phyloP scores from a whole-genome alignment of 2,797 vertebrate genomes.

The Coluber constrictor region DNA sequence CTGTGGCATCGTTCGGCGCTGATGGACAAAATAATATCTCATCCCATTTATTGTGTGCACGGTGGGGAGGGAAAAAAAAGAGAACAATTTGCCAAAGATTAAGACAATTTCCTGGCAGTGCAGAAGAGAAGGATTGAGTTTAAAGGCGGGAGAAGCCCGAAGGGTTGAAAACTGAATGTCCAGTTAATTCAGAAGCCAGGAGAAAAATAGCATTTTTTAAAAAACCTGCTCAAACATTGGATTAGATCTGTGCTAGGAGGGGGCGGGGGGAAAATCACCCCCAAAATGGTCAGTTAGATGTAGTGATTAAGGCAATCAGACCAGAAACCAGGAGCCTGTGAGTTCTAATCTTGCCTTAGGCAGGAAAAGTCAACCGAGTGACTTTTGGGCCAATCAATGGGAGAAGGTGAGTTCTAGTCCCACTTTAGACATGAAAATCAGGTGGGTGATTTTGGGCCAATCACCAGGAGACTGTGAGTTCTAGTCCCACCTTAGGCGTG shows the following conservation, averaged over 20 bases:
- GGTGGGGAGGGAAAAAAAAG: accelerated
- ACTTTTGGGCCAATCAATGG: too few relatives aligned
- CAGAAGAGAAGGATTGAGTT: not conserved
- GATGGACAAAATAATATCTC: not conserved
- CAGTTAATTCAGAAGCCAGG: not conserved
- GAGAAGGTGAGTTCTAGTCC: too few relatives aligned
- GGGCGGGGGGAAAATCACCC: too few relatives aligned
- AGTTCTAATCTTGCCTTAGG: too few relatives aligned
- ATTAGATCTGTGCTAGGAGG: not conserved
- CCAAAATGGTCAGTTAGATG: not conserved
- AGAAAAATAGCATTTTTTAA: not conserved
- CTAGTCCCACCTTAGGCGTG: too few relatives aligned
- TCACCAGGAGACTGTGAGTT: too few relatives aligned
- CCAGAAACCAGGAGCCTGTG: not conserved
- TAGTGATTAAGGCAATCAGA: not conserved
- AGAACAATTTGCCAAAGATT: not conserved
- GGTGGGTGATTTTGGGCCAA: too few relatives aligned
- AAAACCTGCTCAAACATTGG: not conserved
- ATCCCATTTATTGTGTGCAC: not conserved
- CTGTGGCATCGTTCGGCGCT: not conserved
- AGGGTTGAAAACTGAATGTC: not conserved
- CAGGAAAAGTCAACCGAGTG: too few relatives aligned
- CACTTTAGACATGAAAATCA: too few relatives aligned
- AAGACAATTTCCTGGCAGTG: not conserved
- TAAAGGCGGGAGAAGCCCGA: not conserved